Conservation (phyloP, 2,888 invertebrate species). For the Caenorhabditis imperialis region DNA sequence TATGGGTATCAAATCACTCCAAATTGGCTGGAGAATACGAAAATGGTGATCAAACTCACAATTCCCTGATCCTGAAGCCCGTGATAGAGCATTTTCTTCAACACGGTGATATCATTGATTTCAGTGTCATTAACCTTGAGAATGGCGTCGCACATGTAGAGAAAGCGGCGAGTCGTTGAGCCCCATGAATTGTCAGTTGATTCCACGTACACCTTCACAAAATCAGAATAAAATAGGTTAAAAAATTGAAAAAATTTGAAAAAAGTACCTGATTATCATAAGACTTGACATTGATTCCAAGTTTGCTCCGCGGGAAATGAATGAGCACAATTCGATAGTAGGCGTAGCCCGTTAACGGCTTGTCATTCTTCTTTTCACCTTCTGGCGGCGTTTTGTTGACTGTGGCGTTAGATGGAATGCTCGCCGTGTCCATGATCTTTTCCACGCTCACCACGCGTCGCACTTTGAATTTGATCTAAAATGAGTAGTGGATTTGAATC, state of each 20-base stretch:
- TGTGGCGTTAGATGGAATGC: constrained; percentile 36
- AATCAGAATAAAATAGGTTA: too few species aligned
- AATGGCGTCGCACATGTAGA: constrained; percentile 48
- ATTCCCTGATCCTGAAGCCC: constrained; percentile 33
- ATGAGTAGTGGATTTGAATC: too few species aligned
- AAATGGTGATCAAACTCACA: constrained; percentile 8
- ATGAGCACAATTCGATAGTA: constrained; percentile 40
- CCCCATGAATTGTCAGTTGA: constrained; percentile 49
- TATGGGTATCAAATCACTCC: too few species aligned
- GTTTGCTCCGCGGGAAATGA: constrained; percentile 45
- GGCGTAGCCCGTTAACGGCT: constrained; percentile 26
- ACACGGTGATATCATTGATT: constrained; percentile 2
- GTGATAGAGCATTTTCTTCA: constrained; percentile 1
- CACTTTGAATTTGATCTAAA: constrained; percentile 27
- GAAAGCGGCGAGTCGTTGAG: constrained; percentile 43
- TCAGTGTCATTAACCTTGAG: constrained; percentile 45
- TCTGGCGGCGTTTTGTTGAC: constrained; percentile 8
- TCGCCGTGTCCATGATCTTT: background rate
- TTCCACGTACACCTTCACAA: constrained; percentile 54
- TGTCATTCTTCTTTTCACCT: background rate
- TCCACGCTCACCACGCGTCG: constrained; percentile 38
- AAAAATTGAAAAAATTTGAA: too few species aligned
- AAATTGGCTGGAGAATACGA: too few species aligned
- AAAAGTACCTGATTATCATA: constrained; percentile 35
- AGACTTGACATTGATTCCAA: constrained; percentile 52